Percentiles rank a stretch among this genome's conserved stretches.
Conservation (phyloP, 2,888 invertebrate genomes). For the Catonia carolina region DNA sequence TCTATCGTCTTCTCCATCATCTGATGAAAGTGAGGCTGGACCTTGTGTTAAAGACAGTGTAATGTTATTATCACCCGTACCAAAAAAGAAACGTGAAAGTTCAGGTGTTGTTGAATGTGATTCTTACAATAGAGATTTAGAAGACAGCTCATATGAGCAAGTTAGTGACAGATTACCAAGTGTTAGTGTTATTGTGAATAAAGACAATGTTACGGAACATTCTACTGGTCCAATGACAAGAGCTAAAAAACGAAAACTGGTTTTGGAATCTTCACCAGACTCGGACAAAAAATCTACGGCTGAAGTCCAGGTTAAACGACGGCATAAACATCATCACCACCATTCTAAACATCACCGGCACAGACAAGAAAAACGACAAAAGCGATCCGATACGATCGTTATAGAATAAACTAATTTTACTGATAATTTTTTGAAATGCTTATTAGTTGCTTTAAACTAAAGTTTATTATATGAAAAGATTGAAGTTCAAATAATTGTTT, state of each 20-base stretch:
- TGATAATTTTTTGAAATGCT: not conserved
- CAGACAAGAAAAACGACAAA: slow-evolving; percentile 15
- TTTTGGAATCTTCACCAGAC: slow-evolving; percentile 21
- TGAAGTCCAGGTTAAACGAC: slow-evolving; percentile 20
- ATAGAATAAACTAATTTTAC: slow-evolving; percentile 18
- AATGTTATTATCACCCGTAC: slow-evolving; percentile 15
- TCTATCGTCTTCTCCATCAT: slow-evolving; percentile 43
- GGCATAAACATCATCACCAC: slow-evolving; percentile 28
- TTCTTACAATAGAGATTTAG: slow-evolving; percentile 10
- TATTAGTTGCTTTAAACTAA: slow-evolving; percentile 4
- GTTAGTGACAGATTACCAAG: slow-evolving; percentile 15
- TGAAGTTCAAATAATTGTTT: too few species aligned
- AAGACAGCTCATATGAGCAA: slow-evolving; percentile 10
- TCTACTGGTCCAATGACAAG: slow-evolving; percentile 40
- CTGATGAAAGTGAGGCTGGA: slow-evolving; percentile 26
- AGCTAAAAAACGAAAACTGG: slow-evolving; percentile 40
- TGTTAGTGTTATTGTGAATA: not conserved
- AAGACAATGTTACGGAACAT: slow-evolving; percentile 7
- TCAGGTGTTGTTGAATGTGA: slow-evolving; percentile 12
- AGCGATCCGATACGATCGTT: slow-evolving; percentile 13
- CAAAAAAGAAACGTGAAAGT: slow-evolving; percentile 16
- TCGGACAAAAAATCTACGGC: slow-evolving; percentile 19
- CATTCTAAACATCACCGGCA: slow-evolving; percentile 29
- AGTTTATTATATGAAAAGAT: not conserved
- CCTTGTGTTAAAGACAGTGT: not conserved